These are phyloP conservation scores for Chrysocyon brachyurus DNA, from an alignment of 2,797 vertebrate species.

Conservation along the genomic window DNA sequence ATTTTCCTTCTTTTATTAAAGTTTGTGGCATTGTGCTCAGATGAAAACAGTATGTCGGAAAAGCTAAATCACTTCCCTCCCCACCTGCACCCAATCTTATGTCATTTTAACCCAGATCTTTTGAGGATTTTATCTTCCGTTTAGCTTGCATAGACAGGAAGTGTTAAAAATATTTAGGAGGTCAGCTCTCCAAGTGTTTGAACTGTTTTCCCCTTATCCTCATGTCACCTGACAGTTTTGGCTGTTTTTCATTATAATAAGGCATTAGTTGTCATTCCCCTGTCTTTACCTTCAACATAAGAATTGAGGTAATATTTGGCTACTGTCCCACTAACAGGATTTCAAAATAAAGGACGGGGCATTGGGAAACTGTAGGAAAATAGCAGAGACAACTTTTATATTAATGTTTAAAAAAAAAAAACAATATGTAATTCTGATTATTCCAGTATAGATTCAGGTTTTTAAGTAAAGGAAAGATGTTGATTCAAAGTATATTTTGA, in stretches of 20 bases:
- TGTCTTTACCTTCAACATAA: not conserved
- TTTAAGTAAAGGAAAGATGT: no score
- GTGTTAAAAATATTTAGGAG: constrained; percentile 40
- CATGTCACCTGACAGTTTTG: not conserved
- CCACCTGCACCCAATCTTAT: not conserved
- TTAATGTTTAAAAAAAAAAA: not conserved
- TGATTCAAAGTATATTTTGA: no score
- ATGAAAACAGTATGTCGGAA: constrained; percentile 34
- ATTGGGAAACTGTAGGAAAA: no score
- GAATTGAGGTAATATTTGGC: no score
- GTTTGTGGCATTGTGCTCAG: constrained; percentile 59
- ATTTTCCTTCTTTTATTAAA: constrained; percentile 63
- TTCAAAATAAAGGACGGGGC: no score
- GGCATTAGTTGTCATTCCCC: not conserved
- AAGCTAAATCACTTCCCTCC: not conserved
- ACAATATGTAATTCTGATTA: no score
- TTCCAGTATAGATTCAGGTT: no score
- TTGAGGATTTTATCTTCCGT: constrained; percentile 55
- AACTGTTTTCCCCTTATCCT: constrained; percentile 50
- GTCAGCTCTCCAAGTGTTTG: constrained; percentile 34
- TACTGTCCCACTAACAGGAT: no score
- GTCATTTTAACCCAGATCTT: constrained; percentile 44
- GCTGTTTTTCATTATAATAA: constrained; percentile 54
- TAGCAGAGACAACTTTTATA: no score
- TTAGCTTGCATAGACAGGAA: constrained; percentile 10